These are phyloP conservation scores for Ennomos erosarius DNA, from an alignment of 2,888 invertebrate species.

Conservation along the genomic window DNA sequence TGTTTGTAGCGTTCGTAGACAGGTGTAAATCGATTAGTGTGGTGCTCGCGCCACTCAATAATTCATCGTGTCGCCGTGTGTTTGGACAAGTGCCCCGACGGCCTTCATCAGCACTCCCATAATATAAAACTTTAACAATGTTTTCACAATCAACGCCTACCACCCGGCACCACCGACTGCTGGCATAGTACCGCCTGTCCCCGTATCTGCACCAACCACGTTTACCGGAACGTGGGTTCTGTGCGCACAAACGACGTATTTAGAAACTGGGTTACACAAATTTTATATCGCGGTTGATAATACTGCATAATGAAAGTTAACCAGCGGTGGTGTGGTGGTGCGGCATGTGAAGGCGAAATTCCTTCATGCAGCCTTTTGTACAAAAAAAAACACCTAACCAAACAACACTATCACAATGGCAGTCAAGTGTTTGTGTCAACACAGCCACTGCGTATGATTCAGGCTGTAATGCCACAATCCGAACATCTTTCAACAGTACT, in stretches of 20 bases:
- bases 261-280: conserved; percentile 72
- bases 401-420: conserved; percentile 45
- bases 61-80: conserved; percentile 74
- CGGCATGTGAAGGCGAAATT: conserved; percentile 41
- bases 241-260: conserved; percentile 56
- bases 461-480: conserved; percentile 29
- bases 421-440: conserved; percentile 36
- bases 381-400: conserved; percentile 56
- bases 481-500: conserved; percentile 26
- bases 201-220: background rate
- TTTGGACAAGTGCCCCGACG: conserved; percentile 80
- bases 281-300: conserved; percentile 55
- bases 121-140: conserved; percentile 83
- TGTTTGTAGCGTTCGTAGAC: conserved; percentile 40
- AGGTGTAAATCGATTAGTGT: conserved; percentile 82
- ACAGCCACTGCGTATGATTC: conserved; percentile 32
- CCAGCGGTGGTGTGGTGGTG: conserved; percentile 32
- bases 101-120: conserved; percentile 78
- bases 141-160: conserved; percentile 78
- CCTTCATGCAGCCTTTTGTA: conserved; percentile 39
- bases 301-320: conserved; percentile 51
- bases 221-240: too few relatives aligned
- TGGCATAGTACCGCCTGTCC: conserved; percentile 1
- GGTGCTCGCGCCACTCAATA: conserved; percentile 72
- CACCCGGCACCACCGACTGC: conserved; percentile 55